Evolutionary conservation across 2,797 vertebrate species (phyloP).

Genomic region (Morelia viridis): DNA sequence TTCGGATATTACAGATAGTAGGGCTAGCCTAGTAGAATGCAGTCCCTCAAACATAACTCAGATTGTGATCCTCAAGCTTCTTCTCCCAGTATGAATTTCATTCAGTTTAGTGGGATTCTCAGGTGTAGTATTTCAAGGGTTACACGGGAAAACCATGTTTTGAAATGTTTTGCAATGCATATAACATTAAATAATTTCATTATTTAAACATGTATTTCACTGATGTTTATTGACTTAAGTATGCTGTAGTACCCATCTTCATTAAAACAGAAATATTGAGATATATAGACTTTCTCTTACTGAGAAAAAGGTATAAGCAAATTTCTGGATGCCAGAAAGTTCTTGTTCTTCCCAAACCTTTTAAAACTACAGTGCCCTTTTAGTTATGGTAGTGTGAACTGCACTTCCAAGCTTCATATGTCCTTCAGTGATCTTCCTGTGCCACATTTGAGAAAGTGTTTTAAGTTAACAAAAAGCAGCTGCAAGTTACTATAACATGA

Average conservation of each 20-base stretch:
- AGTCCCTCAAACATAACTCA: slow-evolving; percentile 15
- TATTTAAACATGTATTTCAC: background rate
- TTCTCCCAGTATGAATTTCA: background rate
- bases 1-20: slow-evolving; percentile 54
- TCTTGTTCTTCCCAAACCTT: slow-evolving; percentile 11
- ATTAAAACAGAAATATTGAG: slow-evolving; percentile 25
- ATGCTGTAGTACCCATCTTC: slow-evolving; percentile 31
- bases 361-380: background rate
- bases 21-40: slow-evolving; percentile 41
- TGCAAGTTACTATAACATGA: slow-evolving; percentile 57
- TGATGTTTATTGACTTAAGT: slow-evolving; percentile 43
- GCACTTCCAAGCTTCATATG: background rate
- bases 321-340: slow-evolving; percentile 46
- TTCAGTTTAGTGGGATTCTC: background rate
- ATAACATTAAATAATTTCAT: background rate
- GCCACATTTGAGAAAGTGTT: slow-evolving; percentile 35
- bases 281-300: slow-evolving; percentile 50
- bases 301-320: slow-evolving; percentile 28
- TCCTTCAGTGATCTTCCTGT: background rate
- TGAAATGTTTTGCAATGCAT: slow-evolving; percentile 44
- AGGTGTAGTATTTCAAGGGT: background rate
- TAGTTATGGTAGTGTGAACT: background rate
- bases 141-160: slow-evolving; percentile 1
- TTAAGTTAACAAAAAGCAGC: slow-evolving; percentile 58
- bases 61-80: background rate